Base-by-base conservation (phyloP, 2,797 vertebrate species). In the Balearica regulorum region DNA sequence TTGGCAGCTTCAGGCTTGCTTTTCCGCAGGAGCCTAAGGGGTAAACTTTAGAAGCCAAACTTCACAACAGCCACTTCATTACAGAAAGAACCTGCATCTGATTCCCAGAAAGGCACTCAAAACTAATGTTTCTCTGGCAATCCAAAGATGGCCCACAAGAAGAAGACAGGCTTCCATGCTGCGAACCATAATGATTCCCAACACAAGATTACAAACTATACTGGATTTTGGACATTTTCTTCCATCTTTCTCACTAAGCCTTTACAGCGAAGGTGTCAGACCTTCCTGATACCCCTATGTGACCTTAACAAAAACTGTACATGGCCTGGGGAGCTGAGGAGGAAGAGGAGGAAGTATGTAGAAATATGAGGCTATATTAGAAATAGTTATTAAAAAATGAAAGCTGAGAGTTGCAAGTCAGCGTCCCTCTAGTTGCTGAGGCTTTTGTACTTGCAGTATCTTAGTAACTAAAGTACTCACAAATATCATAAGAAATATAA, bases 1-100 rank as follows among this genome's bases (percentile, higher is more conserved):
- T 80, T 95, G 93, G 96, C 95, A 94, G 90, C 93, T 96, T 92
- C 83, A 57, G 92, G 96, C 95, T 94, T 95, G 94, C 87, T 92
- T 95, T 96, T 88, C 73, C 6, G 0, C 86, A 94, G 82, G 33
- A 94, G 92, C 95, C 96, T 94, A 89, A 84, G 79, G 96, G 87
- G 87, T 89, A 94, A 95, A 82, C 88, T 87, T 95, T 26, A 89
- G 87, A 80, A 87, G 62, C 64, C 68, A 94, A 94, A 86, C 94
- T 92, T 96, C 91, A 93, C 76, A 95, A 75, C 88, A 93, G 90
- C 92, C 91, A 94, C 90, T 92, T 85, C 43, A 83, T 79, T 94
- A 83, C 0, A 5, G 83, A 83, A 85, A 69, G 55, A 95, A 88
- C 49, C 51, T 39, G 39, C 44, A 64, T 87, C 48, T 91, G 53